Evolutionary conservation across 2,888 invertebrate species (phyloP).

Genomic region (Ophioninae sp.): DNA sequence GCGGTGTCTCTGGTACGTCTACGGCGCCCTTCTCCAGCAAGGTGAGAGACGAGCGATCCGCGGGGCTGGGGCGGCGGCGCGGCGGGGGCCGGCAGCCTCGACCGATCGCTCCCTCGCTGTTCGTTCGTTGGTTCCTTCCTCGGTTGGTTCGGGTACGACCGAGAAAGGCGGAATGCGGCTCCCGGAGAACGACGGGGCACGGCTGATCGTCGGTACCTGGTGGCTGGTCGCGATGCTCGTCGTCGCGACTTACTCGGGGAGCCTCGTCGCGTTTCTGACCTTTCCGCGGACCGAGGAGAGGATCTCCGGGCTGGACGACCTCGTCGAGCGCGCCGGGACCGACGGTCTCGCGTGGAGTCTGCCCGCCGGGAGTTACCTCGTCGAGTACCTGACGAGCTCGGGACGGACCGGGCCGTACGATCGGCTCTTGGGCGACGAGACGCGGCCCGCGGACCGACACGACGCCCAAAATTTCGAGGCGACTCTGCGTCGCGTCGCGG

Average conservation of each 20-base stretch:
- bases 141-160: background rate
- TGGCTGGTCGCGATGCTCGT: slow-evolving; percentile 95
- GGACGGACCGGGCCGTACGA: slow-evolving; percentile 85
- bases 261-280: slow-evolving; percentile 95
- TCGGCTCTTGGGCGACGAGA: slow-evolving; percentile 53
- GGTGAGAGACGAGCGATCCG: slow-evolving; percentile 83
- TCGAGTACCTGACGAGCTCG: slow-evolving; percentile 84
- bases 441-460: slow-evolving; percentile 82
- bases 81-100: too few relatives aligned
- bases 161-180: slow-evolving; percentile 92
- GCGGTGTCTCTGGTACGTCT: slow-evolving; percentile 94
- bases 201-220: slow-evolving; percentile 94
- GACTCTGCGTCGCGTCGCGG: slow-evolving; percentile 84
- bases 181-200: slow-evolving; percentile 92
- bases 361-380: slow-evolving; percentile 88
- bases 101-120: too few relatives aligned
- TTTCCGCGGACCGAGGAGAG: slow-evolving; percentile 92
- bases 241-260: slow-evolving; percentile 95
- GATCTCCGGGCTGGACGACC: slow-evolving; percentile 86
- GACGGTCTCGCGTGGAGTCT: slow-evolving; percentile 89
- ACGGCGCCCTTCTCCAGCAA: slow-evolving; percentile 95
- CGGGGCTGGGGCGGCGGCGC: too few relatives aligned
- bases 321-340: slow-evolving; percentile 82
- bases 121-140: too few relatives aligned
- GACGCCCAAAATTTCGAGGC: slow-evolving; percentile 68